Base-by-base conservation (phyloP, 2,797 vertebrate genomes). In the Clangula hyemalis region DNA sequence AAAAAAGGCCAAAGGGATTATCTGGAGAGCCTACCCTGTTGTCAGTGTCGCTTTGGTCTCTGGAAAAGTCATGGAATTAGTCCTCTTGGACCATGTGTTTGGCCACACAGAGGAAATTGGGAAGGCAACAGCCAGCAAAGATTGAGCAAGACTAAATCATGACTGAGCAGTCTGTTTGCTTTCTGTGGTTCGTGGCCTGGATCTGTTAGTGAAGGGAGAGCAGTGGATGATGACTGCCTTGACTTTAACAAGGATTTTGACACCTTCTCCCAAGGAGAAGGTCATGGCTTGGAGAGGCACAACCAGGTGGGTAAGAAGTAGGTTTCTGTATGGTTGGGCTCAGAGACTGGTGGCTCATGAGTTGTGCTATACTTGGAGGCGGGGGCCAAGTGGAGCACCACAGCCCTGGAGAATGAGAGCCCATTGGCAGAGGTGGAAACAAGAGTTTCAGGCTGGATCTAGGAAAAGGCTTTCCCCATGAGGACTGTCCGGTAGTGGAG, bases 281-380 rank as follows among this genome's bases (percentile, higher is more conserved):
- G 61, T 19, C 54, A 34, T 0, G 12, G 43, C 47, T 13, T 30
- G 69, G 60, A 79, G 56, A 25, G 36, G 45, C 69, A 61, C 11
- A 39, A 16, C 4, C 0, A 0, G 25, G 19, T 41, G 54, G 43
- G 39, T 38, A 15, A 64, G 58, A 85, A n/a, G 9, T 62, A 60
- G 13, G 30, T 8, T 53, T 25, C 51, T 12, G 30, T 49, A 71
- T 32, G 12, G 43, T 12, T 32, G 34, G 38, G 65, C 57, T 64
- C 49, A 8, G 43, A 24, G 34, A 15, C 27, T 5, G 49, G 30
- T 25, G 54, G 68, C 5, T 45, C 39, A 6, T 2, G 14, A 60
- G 61, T 71, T 51, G 34, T 19, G 47, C 22, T 16, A 51, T 66
- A 74, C 57, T 65, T 27, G 66, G 39, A n/a, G 54, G 16, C 0